Conservation (phyloP, 2,797 vertebrate genomes). For the Staurois parvus region DNA sequence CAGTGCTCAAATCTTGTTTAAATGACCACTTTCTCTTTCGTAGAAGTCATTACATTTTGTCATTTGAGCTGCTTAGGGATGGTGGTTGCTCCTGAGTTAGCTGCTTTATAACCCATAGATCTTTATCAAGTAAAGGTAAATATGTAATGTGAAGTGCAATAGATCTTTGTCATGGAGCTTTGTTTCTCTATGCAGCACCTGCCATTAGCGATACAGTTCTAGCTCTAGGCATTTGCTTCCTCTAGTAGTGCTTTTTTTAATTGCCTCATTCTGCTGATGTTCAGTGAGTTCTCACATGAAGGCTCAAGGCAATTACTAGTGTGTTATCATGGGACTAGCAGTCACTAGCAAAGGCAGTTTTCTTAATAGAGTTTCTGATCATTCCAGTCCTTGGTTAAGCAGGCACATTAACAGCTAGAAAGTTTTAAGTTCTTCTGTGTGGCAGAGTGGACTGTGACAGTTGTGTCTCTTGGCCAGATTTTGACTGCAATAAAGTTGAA, state of each 20-base stretch:
- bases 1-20: too few relatives aligned
- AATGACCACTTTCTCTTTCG: too few relatives aligned
- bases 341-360: slow-evolving; percentile 17
- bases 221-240: slow-evolving; percentile 16
- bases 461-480: background rate
- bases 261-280: slow-evolving; percentile 25
- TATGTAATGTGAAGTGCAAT: background rate
- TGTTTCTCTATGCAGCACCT: background rate
- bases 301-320: slow-evolving; percentile 39
- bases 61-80: too few relatives aligned
- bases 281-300: slow-evolving; percentile 14
- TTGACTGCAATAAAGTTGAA: too few relatives aligned
- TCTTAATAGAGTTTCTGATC: slow-evolving; percentile 26
- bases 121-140: background rate
- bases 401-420: background rate
- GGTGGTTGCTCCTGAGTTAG: too few relatives aligned
- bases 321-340: slow-evolving; percentile 34
- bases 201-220: background rate
- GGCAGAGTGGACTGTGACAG: background rate
- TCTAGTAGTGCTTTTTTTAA: slow-evolving; percentile 33
- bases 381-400: slow-evolving; percentile 26
- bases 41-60: too few relatives aligned
- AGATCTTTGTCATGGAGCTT: background rate
- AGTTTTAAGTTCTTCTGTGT: background rate
- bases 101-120: too few relatives aligned